Conservation (phyloP, 2,797 vertebrate species). For the Rhyacichthys aspro region DNA sequence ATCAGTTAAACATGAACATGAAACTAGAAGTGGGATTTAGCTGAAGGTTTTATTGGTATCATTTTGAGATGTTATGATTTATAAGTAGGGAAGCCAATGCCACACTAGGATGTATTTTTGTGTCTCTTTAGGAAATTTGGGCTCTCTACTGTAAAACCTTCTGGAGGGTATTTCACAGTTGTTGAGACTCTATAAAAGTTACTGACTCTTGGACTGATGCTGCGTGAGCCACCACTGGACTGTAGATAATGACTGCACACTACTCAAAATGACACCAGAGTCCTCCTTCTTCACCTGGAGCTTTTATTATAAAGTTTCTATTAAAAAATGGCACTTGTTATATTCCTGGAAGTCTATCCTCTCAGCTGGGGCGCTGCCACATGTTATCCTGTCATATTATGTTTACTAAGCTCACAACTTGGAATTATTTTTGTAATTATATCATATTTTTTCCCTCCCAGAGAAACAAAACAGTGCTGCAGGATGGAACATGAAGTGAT, state of each 20-base stretch:
- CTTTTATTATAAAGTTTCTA: too few species aligned
- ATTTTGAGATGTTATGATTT: too few species aligned
- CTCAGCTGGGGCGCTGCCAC: slow-evolving; percentile 6
- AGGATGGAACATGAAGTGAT: not conserved
- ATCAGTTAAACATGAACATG: too few species aligned
- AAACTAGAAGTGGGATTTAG: too few species aligned
- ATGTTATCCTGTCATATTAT: slow-evolving; percentile 5
- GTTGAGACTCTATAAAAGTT: slow-evolving; percentile 21
- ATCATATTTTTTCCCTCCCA: not conserved
- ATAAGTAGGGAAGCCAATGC: too few species aligned
- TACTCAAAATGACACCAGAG: slow-evolving; percentile 11
- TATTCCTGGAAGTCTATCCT: slow-evolving; percentile 1
- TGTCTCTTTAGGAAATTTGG: not conserved
- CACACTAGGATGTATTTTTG: too few species aligned
- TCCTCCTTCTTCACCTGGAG: not conserved
- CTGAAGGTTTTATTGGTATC: too few species aligned
- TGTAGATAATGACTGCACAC: slow-evolving; percentile 42
- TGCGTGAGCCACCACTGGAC: slow-evolving; percentile 14
- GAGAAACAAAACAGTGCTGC: not conserved
- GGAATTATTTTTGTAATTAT: slow-evolving; percentile 6
- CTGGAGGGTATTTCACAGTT: slow-evolving; percentile 28
- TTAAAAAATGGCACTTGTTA: slow-evolving; percentile 10
- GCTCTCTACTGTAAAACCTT: not conserved
- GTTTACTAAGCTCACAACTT: slow-evolving; percentile 5
- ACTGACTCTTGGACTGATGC: slow-evolving; percentile 26